phyloP scores from a whole-genome alignment of 2,888 invertebrate genomes.

The Monoplex corrugatus region DNA sequence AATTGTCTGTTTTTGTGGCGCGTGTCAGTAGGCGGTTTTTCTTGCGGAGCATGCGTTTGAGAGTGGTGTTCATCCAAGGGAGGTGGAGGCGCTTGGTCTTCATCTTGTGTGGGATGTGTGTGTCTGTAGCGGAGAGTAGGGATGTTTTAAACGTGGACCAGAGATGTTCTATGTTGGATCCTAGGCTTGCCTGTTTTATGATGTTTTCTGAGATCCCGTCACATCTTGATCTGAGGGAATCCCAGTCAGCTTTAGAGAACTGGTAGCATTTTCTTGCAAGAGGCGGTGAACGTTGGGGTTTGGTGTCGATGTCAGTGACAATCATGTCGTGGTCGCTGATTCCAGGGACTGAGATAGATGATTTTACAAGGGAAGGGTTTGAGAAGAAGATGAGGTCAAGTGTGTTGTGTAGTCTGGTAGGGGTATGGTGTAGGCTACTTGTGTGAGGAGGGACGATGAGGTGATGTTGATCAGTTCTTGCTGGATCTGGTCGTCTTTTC shows the following conservation, averaged over 20 bases:
- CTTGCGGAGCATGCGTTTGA: background rate
- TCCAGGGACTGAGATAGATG: slow-evolving; percentile 19
- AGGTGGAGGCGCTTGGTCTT: background rate
- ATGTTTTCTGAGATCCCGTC: background rate
- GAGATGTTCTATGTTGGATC: background rate
- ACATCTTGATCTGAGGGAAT: background rate
- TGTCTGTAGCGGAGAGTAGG: background rate
- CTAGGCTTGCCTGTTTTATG: background rate
- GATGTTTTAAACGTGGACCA: background rate
- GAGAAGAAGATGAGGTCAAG: too few relatives aligned
- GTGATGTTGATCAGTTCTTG: too few relatives aligned
- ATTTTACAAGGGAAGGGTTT: slow-evolving; percentile 11
- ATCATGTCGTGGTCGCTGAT: background rate
- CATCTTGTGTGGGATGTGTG: slow-evolving; percentile 2
- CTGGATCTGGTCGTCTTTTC: too few relatives aligned
- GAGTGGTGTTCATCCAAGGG: background rate
- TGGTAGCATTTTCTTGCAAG: background rate
- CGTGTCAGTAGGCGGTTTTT: background rate
- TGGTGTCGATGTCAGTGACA: slow-evolving; percentile 22
- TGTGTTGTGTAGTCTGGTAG: too few relatives aligned
- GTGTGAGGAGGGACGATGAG: too few relatives aligned
- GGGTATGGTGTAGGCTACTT: too few relatives aligned
- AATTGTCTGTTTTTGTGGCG: background rate
- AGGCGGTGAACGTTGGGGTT: background rate
- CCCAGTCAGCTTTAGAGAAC: slow-evolving; percentile 31